Percentiles rank a stretch among this genome's conserved stretches.
Conservation (phyloP, 2,113 vertebrate genomes). For the Cromileptes altivelis region DNA sequence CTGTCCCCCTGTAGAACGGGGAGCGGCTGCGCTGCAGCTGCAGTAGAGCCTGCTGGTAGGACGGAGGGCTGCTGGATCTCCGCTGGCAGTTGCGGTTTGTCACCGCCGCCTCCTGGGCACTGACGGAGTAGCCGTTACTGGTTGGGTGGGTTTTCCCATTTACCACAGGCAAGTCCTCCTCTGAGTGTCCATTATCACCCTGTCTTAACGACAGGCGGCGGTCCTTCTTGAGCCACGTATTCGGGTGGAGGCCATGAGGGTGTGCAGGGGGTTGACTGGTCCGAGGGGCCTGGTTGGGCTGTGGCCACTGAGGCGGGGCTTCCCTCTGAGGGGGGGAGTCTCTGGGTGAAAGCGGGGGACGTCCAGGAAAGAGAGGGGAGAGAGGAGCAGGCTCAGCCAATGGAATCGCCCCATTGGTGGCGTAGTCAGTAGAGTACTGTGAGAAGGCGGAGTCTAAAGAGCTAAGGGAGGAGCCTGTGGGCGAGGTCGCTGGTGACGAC, state of each 20-base stretch:
- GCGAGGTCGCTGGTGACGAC: constrained; percentile 92
- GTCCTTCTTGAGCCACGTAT: constrained; percentile 86
- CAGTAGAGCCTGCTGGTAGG: constrained; percentile 78
- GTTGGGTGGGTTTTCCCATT: constrained; percentile 39
- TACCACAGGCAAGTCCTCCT: constrained; percentile 53
- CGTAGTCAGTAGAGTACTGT: constrained; percentile 92
- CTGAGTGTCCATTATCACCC: constrained; percentile 64
- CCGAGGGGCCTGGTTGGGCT: constrained; percentile 67
- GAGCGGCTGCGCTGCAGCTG: constrained; percentile 72
- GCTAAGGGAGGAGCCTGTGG: constrained; percentile 90
- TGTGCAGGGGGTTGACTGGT: constrained; percentile 68
- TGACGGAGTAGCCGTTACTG: constrained; percentile 4
- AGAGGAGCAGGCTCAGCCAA: constrained; percentile 53
- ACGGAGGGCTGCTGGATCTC: constrained; percentile 67
- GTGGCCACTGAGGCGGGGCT: constrained; percentile 47
- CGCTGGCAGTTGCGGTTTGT: constrained; percentile 19
- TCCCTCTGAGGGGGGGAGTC: constrained; percentile 71
- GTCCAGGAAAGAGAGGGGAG: constrained; percentile 48
- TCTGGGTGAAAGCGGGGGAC: constrained; percentile 48
- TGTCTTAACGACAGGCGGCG: constrained; percentile 85
- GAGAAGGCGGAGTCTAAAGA: constrained; percentile 93
- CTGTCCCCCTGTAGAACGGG: constrained; percentile 67
- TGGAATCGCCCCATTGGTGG: constrained; percentile 77
- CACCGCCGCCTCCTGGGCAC: not conserved
- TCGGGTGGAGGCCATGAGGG: constrained; percentile 84